Percentiles rank a stretch among this genome's conserved stretches.
phyloP scores from a whole-genome alignment of 2,113 vertebrate species.

The Peromyscus maniculatus region DNA sequence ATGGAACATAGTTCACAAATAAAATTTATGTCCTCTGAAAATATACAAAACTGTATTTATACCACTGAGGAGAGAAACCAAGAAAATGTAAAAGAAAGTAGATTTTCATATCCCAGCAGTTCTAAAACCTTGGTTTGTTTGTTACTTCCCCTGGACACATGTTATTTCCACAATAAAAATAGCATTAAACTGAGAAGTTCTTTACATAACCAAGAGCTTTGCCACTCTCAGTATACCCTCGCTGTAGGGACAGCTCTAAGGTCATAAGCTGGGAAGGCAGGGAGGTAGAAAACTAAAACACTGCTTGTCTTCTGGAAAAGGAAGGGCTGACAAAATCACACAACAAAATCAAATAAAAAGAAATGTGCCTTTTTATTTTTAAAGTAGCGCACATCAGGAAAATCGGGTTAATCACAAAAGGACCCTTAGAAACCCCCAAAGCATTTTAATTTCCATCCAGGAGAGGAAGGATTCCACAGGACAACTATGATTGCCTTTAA shows the following conservation, averaged over 20 bases:
- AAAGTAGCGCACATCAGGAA: neutral
- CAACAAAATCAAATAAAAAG: neutral
- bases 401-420: neutral
- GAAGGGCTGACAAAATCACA: conserved; percentile 1
- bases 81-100: neutral
- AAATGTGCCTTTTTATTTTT: neutral
- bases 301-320: neutral
- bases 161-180: conserved; percentile 34
- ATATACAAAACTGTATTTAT: conserved; percentile 4
- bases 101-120: neutral
- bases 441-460: neutral
- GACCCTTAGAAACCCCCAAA: neutral
- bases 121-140: neutral
- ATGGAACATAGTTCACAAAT: neutral
- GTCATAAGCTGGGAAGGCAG: neutral
- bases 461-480: neutral
- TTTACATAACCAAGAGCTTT: neutral
- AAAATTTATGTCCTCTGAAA: neutral
- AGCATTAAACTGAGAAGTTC: neutral
- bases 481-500: neutral
- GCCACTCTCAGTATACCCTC: neutral
- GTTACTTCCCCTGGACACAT: neutral
- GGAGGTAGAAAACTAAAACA: neutral
- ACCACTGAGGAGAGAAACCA: neutral
- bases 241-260: neutral